Percentiles rank a stretch among this genome's conserved stretches.
phyloP scores from a whole-genome alignment of 2,113 vertebrate genomes.

The Ellobius talpinus region DNA sequence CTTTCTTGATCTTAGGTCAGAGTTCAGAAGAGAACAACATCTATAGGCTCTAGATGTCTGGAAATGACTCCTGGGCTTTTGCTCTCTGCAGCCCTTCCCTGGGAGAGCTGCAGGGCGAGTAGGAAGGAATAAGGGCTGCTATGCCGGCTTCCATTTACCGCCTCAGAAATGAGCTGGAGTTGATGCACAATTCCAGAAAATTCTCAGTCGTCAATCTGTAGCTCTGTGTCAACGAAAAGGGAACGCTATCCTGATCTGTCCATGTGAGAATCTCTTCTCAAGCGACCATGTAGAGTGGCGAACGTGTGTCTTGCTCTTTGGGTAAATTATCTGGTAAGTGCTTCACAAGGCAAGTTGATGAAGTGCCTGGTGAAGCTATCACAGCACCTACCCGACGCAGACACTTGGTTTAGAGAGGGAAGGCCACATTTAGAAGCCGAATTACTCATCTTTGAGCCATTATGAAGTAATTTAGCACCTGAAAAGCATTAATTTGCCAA shows the following conservation, averaged over 20 bases:
- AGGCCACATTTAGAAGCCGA: not conserved
- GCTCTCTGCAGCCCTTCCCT: too few species aligned
- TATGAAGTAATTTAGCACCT: not conserved
- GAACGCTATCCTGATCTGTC: not conserved
- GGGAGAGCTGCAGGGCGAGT: not conserved
- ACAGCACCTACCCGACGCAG: not conserved
- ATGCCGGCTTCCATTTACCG: not conserved
- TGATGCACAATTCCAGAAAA: not conserved
- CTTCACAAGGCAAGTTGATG: not conserved
- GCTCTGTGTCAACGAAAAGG: not conserved
- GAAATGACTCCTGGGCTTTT: not conserved
- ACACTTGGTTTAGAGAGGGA: conserved; percentile 9
- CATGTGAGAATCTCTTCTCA: not conserved
- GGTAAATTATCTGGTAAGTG: not conserved
- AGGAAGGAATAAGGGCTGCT: not conserved
- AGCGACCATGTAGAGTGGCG: not conserved
- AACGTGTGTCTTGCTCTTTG: not conserved
- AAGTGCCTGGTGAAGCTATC: rapidly evolving
- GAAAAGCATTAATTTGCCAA: not conserved
- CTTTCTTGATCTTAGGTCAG: not conserved
- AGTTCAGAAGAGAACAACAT: not conserved
- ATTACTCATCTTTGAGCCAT: not conserved
- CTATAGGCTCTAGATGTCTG: not conserved
- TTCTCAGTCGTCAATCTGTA: not conserved
- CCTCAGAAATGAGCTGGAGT: not conserved